Base-by-base conservation (phyloP, 2,797 vertebrate genomes). In the Spatula versicolor region DNA sequence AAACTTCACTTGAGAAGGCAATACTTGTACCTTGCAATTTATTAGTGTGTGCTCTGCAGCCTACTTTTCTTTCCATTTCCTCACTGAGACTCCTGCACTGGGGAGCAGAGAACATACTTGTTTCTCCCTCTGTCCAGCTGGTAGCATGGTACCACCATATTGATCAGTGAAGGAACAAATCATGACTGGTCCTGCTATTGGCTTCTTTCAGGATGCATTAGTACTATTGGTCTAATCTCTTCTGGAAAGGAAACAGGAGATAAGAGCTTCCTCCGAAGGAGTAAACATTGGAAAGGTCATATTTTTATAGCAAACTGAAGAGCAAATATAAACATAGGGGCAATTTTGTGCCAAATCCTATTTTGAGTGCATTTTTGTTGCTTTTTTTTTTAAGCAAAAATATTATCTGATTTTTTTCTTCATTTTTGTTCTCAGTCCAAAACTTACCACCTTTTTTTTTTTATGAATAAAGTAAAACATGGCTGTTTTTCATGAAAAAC, bases 261-360 rank as follows among this genome's bases (percentile, higher is more conserved):
- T 67, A 95, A 95, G 81, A 89, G 54, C 66, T 72, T 96, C 6
- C 7, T 92, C 58, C 48, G 78, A 92, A 94, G 88, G 93, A 95
- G 92, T 95, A 95, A 96, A 93, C 64, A 85, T 31, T 83, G 56
- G 67, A 95, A 96, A 96, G 95, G 93, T 96, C 96, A 92, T 83
- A 91, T 93, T 95, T 92, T 88, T 92, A 93, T 68, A 96, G 93
- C 74, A 88, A 88, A 95, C 56, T 69, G 64, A 80, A 93, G 39
- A 97, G 74, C 71, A 94, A 95, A 95, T 83, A 64, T 11, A 90
- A 88, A 83, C 71, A 91, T 7, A 59, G 52, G 77, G 56, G 48
- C 63, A 88, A 67, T 90, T 84, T 88, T 84, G 56, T 92, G 91
- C 91, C 95, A 91, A 88, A 86, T 88, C 60, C 83, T 93, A 68